phyloP scores from a whole-genome alignment of 2,888 invertebrate genomes.

The Calliscelio sp. region DNA sequence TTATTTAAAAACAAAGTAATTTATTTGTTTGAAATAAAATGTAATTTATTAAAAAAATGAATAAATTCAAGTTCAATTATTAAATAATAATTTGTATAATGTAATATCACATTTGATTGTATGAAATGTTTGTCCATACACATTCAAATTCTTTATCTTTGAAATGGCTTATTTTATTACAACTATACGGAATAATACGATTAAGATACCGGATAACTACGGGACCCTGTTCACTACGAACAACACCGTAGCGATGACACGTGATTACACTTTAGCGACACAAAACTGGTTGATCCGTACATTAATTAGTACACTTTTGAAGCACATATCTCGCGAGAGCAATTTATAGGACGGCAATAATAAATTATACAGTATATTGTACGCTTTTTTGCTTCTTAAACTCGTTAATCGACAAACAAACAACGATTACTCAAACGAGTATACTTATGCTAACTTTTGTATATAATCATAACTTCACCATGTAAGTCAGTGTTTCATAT shows the following conservation, averaged over 20 bases:
- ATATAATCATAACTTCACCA: too few species aligned
- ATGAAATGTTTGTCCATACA: constrained; percentile 18
- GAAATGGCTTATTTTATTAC: constrained; percentile 54
- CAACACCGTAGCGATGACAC: constrained; percentile 51
- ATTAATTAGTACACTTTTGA: constrained; percentile 60
- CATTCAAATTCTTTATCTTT: constrained; percentile 30
- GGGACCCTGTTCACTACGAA: constrained; percentile 60
- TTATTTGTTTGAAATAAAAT: too few species aligned
- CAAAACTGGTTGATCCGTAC: constrained; percentile 52
- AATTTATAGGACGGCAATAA: constrained; percentile 61
- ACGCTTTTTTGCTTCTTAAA: constrained; percentile 42
- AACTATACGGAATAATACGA: constrained; percentile 54
- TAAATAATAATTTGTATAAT: too few species aligned
- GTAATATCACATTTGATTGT: too few species aligned
- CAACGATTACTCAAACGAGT: constrained; percentile 18
- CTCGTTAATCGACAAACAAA: background rate
- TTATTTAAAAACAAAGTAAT: too few species aligned
- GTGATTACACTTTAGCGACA: constrained; percentile 66
- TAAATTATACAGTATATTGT: constrained; percentile 55
- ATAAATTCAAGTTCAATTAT: too few species aligned
- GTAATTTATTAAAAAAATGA: too few species aligned
- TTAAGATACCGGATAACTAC: constrained; percentile 50
- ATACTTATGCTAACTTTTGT: constrained; percentile 14
- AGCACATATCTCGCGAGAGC: constrained; percentile 59
- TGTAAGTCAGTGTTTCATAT: constrained; percentile 77